These are phyloP conservation scores for Harpalus rubripes DNA, from an alignment of 2,888 invertebrate genomes.

Conservation along the genomic window DNA sequence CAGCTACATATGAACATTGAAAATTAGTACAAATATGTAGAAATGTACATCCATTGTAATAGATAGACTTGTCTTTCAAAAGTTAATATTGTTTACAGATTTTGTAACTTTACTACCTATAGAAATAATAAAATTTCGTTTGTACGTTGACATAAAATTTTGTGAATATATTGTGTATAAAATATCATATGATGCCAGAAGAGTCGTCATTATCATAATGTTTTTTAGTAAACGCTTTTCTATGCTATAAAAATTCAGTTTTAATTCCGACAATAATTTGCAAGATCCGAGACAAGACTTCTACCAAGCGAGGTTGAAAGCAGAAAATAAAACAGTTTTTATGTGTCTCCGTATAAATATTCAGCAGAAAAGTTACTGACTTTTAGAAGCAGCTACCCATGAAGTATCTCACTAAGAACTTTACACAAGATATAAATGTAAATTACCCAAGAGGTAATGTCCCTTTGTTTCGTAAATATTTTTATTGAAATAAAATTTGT, in stretches of 20 bases:
- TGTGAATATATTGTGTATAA: not conserved
- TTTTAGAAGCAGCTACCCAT: constrained; percentile 11
- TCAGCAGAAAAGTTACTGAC: constrained; percentile 17
- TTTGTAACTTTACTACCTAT: no score
- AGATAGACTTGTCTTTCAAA: no score
- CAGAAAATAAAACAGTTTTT: constrained; percentile 16
- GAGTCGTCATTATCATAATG: not conserved
- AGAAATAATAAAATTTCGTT: no score
- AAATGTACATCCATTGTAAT: no score
- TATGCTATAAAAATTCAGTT: constrained; percentile 1
- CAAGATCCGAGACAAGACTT: constrained; percentile 11
- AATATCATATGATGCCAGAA: not conserved
- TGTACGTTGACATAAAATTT: not conserved
- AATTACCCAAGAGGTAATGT: not conserved
- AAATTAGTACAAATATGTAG: no score
- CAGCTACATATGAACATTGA: no score
- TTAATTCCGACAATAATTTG: constrained; percentile 24
- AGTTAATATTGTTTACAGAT: no score
- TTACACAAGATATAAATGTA: constrained; percentile 25
- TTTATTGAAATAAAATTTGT: constrained; percentile 1
- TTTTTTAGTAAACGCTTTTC: not conserved
- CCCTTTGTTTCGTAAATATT: not conserved
- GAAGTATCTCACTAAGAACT: constrained; percentile 18
- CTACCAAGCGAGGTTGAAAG: not conserved
- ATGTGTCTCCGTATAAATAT: constrained; percentile 21